Percentiles rank a stretch among this genome's conserved stretches.
Conservation (phyloP, 2,797 vertebrate genomes). For the Ctenochaetus hawaiiensis region DNA sequence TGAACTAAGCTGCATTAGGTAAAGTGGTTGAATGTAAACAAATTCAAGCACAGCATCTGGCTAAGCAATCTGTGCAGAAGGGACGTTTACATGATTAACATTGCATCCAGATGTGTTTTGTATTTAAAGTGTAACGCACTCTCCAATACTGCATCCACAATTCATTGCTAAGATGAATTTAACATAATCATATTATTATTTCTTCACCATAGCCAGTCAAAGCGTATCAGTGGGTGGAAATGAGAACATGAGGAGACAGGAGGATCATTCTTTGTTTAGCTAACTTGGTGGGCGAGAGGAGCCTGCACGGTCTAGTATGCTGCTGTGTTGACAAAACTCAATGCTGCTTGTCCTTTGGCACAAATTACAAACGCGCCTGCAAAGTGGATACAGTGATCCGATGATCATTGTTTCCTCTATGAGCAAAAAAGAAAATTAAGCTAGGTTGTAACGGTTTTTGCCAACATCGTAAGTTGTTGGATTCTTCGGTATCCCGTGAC, state of each 20-base stretch:
- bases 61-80: neutral
- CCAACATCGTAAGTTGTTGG: neutral
- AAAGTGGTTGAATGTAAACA: constrained; percentile 6
- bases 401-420: neutral
- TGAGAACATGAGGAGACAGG: neutral
- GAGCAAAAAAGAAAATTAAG: neutral
- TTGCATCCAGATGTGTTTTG: too few species aligned
- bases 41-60: neutral
- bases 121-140: too few species aligned
- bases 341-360: neutral
- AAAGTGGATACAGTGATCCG: neutral
- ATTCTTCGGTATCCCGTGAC: constrained; percentile 49
- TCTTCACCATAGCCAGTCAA: neutral
- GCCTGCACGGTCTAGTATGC: neutral
- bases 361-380: neutral
- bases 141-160: neutral
- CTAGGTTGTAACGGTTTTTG: neutral
- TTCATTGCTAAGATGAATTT: rapidly evolving
- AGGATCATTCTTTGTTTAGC: constrained; percentile 61
- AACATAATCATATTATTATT: rapidly evolving
- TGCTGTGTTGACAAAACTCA: constrained; percentile 58
- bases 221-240: neutral
- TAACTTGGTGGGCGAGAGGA: constrained; percentile 24
- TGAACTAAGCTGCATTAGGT: neutral
- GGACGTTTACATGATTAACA: neutral